These are phyloP conservation scores for Plectrocnemia conspersa DNA, from an alignment of 1,140 invertebrate genomes.

Conservation along the genomic window DNA sequence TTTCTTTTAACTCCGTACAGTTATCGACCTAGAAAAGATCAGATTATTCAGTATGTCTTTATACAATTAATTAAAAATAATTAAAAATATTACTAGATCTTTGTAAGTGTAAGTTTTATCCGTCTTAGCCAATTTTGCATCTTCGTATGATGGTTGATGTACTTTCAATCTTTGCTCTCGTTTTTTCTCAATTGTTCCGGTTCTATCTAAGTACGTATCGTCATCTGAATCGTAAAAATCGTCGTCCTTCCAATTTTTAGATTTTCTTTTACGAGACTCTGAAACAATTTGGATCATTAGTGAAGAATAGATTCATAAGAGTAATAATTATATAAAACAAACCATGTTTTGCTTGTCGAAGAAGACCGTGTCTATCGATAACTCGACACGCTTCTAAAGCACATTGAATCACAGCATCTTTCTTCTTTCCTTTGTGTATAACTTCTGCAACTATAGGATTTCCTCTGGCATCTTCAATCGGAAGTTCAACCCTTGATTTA, in stretches of 20 bases:
- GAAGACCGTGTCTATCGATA: constrained; percentile 64
- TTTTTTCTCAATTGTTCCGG: constrained; percentile 88
- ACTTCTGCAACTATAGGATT: constrained; percentile 75
- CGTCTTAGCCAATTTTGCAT: constrained; percentile 39
- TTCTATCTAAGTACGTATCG: constrained; percentile 92
- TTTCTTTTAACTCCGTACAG: constrained; percentile 54
- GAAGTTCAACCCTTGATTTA: constrained; percentile 60
- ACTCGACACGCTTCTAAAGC: constrained; percentile 91
- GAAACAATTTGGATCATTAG: constrained; percentile 9
- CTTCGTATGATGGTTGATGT: constrained; percentile 44
- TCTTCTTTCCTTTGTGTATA: constrained; percentile 86
- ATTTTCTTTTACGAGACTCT: constrained; percentile 62
- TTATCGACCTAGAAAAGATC: constrained; percentile 59
- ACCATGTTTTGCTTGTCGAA: constrained; percentile 49
- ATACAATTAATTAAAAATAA: constrained; percentile 6
- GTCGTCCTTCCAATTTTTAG: constrained; percentile 78
- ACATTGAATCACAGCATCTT: constrained; percentile 88
- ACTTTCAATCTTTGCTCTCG: constrained; percentile 70
- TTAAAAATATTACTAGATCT: constrained; percentile 57
- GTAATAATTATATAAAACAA: background rate
- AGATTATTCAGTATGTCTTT: background rate
- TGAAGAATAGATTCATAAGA: background rate
- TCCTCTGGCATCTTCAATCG: constrained; percentile 74
- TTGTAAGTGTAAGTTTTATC: constrained; percentile 65
- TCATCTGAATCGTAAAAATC: constrained; percentile 97